Evolutionary conservation across 2,113 vertebrate genomes (phyloP), one percentile per base, ranked within the genome.

Genomic region (Engystomops pustulosus): DNA sequence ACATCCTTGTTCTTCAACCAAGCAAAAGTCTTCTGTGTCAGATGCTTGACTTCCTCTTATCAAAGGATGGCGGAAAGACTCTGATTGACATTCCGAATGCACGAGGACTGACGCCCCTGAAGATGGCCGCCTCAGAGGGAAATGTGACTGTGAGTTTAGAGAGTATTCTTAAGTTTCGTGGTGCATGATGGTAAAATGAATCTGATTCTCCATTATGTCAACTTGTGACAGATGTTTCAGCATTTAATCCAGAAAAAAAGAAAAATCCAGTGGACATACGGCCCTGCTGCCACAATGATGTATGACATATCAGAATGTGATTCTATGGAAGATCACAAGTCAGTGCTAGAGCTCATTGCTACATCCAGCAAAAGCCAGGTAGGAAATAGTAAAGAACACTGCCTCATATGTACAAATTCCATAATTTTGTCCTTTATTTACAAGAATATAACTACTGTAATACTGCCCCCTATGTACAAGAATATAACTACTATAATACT

Each of bases 71-170:
- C 15, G 89, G 90, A 68, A 72, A 91, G 2, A 23, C 23, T 12
- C 91, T 97, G 36, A 95, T 96, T 80, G 89, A 93, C 44, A 89
- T 97, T 81, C 90, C 92, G 38, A 99, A 98, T 89, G 93, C 90
- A 76, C 88, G 94, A 49, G 97, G 97, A 11, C 93, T 99, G 69
- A 97, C 95, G 6, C 95, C 97, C 17, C 95, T 99, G 89, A 98
- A 97, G 90, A 88, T 98, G 86, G 95, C 98, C 12, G 97, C 96
- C 68, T 94, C 95, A 58, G 96, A 99, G 76, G 98, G 97, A 79
- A 99, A 99, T 88, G 86, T 90, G 1, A 94, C 95, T 93, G 98
- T 99, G 83, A 91, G 94, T 60, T 32, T 68, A 5, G 2, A 15
- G 11, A 32, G 9, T 60, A 8, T 60, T 23, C 3, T 60, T 60